Evolutionary conservation across 2,797 vertebrate genomes (phyloP).

Genomic region (Gadopsis marmoratus): DNA sequence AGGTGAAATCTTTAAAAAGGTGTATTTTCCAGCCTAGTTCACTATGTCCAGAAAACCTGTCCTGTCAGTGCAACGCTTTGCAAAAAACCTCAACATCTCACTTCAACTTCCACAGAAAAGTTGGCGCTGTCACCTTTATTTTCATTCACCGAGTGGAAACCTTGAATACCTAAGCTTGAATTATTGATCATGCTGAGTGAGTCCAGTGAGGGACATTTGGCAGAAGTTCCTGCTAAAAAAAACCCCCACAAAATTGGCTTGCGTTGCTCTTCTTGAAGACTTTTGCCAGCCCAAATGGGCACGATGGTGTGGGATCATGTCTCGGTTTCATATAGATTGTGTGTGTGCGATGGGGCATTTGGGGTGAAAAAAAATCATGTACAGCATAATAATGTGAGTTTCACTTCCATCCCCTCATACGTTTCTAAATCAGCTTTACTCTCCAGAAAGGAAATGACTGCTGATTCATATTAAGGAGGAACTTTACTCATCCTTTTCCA

Average conservation of each 20-base stretch:
- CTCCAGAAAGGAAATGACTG: background rate
- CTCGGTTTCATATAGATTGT: background rate
- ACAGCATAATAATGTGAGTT: background rate
- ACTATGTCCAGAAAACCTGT: slow-evolving; percentile 5
- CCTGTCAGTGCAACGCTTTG: slow-evolving; percentile 38
- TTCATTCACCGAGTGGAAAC: slow-evolving; percentile 45
- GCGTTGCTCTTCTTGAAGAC: background rate
- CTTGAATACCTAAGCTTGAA: slow-evolving; percentile 46
- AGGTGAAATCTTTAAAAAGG: slow-evolving; percentile 24
- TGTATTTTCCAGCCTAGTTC: slow-evolving; percentile 30
- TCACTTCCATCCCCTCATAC: background rate
- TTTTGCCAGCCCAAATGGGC: background rate
- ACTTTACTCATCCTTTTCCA: background rate
- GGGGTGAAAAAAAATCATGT: background rate
- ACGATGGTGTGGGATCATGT: background rate
- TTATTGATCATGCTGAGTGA: slow-evolving; percentile 68
- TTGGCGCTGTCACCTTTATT: slow-evolving; percentile 57
- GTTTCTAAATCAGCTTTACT: background rate
- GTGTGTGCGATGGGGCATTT: background rate
- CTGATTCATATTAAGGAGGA: background rate
- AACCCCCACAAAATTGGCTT: slow-evolving; percentile 7
- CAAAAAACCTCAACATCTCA: slow-evolving; percentile 23
- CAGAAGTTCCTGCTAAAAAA: slow-evolving; percentile 18
- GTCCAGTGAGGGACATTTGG: slow-evolving; percentile 26
- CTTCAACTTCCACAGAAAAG: slow-evolving; percentile 43